Evolutionary conservation across 2,113 vertebrate species (phyloP), one percentile per base, ranked within the genome.

Genomic region (Oenanthe melanoleuca): DNA sequence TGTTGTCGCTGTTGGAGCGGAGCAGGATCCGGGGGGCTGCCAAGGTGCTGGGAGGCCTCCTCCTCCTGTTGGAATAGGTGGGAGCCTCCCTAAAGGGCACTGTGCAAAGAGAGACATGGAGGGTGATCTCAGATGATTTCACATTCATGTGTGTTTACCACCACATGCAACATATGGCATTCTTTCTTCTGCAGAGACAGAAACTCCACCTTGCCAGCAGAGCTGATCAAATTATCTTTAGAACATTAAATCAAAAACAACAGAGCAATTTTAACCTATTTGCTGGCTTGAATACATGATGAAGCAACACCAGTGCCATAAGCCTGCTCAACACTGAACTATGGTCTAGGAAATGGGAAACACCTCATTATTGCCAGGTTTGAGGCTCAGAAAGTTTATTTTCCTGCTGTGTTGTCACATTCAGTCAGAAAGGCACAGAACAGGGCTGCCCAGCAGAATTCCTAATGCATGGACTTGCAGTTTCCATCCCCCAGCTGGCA

Each of bases 11-110:
- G 98, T 99, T 99, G 96, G 99, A 99, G 64, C 99, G 99, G 67
- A 99, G 98, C 86, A 99, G 97, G 93, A 99, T 98, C 84, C 99
- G 98, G 25, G 99, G 99, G 21, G 99, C 98, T 25, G 98, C 97
- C 65, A 99, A 96, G 38, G 98, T 98, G 97, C 94, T 98, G 23
- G 98, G 98, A 31, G 98, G 98, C 86, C 98, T 98, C 97, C 99
- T 98, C 69, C 98, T 98, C 91, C 98, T 98, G 72, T 98, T 99
- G 72, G 99, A 99, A 96, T 99, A 99, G 22, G 98, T 98, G 47
- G 99, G 99, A 95, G 98, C 98, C 98, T 99, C 99, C 42, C 98
- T 98, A 97, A 99, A 99, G 98, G 99, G 99, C 99, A 99, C 99
- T 99, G 93, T 18, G 94, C 21, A 70, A 64, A 86, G 37, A 81